Conservation (phyloP, 2,113 vertebrate species). For the Hippotragus niger region DNA sequence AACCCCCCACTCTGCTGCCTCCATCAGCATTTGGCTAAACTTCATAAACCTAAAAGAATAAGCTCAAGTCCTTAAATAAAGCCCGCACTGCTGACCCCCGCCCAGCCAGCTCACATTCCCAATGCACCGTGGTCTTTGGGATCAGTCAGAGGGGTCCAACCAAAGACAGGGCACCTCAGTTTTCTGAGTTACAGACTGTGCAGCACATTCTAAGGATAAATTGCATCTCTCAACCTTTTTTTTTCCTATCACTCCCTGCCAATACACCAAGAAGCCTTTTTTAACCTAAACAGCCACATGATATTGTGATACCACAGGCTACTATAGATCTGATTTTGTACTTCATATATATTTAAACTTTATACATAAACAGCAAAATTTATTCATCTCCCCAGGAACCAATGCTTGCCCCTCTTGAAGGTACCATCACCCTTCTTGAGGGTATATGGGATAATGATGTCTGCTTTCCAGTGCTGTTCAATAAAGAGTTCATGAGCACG, state of each 20-base stretch:
- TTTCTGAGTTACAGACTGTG: not conserved
- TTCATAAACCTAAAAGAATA: not conserved
- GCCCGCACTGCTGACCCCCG: not conserved
- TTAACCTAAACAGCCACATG: not conserved
- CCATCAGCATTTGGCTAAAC: not conserved
- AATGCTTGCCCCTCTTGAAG: not conserved
- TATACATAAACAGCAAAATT: not conserved
- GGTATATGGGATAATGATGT: not conserved
- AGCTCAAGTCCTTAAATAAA: not conserved
- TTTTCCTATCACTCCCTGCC: not conserved
- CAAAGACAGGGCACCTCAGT: not conserved
- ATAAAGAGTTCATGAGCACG: not conserved
- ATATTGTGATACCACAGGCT: not conserved
- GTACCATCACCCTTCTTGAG: not conserved
- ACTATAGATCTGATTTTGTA: not conserved
- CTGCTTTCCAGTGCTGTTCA: not conserved
- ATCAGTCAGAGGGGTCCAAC: not conserved
- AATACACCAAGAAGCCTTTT: not conserved
- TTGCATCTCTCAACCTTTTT: not conserved
- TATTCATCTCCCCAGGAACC: not conserved
- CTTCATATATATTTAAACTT: not conserved
- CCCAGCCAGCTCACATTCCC: not conserved
- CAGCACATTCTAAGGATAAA: not conserved
- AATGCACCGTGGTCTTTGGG: not conserved
- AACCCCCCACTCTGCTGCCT: accelerated